Evolutionary conservation across 2,888 invertebrate genomes (phyloP).

Genomic region (Mesodorylaimus sp.): DNA sequence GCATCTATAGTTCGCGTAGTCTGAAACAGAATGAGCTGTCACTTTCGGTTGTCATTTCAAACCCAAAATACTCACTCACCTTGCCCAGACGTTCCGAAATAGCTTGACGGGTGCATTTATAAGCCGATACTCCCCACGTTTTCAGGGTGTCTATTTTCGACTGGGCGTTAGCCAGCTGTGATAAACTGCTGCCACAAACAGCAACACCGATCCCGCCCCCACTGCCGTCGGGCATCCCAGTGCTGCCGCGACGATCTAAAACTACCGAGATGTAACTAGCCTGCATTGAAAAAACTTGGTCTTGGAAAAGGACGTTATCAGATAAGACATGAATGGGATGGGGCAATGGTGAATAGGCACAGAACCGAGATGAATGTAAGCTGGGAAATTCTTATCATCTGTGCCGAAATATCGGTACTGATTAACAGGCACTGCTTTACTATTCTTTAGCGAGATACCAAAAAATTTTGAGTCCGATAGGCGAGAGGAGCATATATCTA

Average conservation of each 20-base stretch:
- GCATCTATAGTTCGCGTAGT: conserved; percentile 37
- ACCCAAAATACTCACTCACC: conserved; percentile 15
- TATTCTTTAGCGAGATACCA: no score
- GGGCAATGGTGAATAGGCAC: no score
- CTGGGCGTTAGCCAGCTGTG: conserved; percentile 18
- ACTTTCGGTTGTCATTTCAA: background rate
- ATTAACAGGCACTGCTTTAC: no score
- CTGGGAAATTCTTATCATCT: no score
- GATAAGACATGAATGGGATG: no score
- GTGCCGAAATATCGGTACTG: no score
- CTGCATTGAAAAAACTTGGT: no score
- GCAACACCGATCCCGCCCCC: conserved; percentile 2
- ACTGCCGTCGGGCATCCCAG: background rate
- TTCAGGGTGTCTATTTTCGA: conserved; percentile 72
- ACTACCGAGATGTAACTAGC: no score
- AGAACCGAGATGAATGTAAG: no score
- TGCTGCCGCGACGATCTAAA: background rate
- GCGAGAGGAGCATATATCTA: no score
- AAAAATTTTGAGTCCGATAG: no score
- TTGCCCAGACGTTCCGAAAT: conserved; percentile 90
- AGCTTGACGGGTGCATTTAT: conserved; percentile 89
- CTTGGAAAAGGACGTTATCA: no score
- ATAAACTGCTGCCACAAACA: background rate
- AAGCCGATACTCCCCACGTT: conserved; percentile 93
- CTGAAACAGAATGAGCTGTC: conserved; percentile 14